Evolutionary conservation across 2,113 vertebrate species (phyloP).

Genomic region (Lophochroa leadbeateri): DNA sequence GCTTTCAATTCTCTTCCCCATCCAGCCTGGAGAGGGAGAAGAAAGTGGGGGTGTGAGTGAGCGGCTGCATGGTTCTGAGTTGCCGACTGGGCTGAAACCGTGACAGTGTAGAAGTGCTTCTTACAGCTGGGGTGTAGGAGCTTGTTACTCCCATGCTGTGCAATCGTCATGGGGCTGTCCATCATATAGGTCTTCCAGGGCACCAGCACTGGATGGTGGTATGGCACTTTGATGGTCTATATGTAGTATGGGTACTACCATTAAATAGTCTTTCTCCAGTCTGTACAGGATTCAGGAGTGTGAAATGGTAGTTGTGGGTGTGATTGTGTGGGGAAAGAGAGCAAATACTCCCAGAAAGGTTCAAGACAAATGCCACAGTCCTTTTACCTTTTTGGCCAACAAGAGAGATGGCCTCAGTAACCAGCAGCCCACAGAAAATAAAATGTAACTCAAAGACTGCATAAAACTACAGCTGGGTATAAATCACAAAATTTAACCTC

Average conservation of each 20-base stretch:
- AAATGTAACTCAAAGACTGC: not conserved
- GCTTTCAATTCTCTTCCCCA: not conserved
- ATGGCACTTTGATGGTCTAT: not conserved
- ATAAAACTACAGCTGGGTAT: not conserved
- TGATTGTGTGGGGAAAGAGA: not conserved
- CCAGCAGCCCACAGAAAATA: not conserved
- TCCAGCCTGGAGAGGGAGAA: not conserved
- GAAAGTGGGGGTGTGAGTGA: not conserved
- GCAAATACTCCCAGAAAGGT: not conserved
- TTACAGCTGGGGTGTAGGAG: not conserved
- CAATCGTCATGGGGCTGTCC: not conserved
- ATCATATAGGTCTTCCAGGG: not conserved
- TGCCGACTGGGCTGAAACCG: not conserved
- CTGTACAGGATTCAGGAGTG: not conserved
- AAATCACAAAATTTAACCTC: not conserved
- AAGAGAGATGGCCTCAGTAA: not conserved
- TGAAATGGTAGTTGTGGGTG: not conserved
- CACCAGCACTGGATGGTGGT: not conserved
- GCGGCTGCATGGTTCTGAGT: not conserved
- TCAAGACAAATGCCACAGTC: not conserved
- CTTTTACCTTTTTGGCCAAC: not conserved
- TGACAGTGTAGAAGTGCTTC: not conserved
- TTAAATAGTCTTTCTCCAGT: not conserved
- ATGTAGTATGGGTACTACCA: not conserved
- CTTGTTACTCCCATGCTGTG: not conserved